A percentile compares a stretch with the other conserved stretches of the same genome.
These are phyloP conservation scores for Fukomys damarensis DNA, from an alignment of 2,113 vertebrate genomes.

Conservation along the genomic window DNA sequence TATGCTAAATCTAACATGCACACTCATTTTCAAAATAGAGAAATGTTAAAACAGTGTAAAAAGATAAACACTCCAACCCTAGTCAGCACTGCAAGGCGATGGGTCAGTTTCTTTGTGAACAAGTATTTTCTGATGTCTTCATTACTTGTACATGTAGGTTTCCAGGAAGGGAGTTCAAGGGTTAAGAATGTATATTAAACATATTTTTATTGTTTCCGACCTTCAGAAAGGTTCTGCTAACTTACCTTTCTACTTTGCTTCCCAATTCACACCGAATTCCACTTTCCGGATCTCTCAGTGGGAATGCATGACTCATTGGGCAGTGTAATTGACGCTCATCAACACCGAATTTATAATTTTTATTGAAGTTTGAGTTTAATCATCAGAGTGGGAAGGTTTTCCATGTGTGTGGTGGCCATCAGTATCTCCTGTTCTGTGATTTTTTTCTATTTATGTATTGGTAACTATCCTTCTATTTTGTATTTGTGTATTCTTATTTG, in stretches of 20 bases:
- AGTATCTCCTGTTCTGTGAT: neutral
- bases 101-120: neutral
- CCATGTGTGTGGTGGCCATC: neutral
- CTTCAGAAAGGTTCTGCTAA: neutral
- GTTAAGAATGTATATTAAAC: neutral
- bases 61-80: neutral
- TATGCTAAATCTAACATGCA: neutral
- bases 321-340: constrained; percentile 39
- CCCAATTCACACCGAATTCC: constrained; percentile 37
- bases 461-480: neutral
- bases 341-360: constrained; percentile 43
- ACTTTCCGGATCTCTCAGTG: neutral
- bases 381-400: neutral
- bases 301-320: neutral
- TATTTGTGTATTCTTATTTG: constrained; percentile 10
- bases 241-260: neutral
- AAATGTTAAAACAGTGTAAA: neutral
- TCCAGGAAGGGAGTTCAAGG: neutral
- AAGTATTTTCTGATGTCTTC: neutral
- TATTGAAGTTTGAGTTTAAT: constrained; percentile 17
- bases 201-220: neutral
- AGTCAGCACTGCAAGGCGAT: neutral
- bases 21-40: neutral
- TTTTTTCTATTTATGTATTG: neutral
- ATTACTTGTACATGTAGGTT: neutral